A percentile compares a stretch with the other conserved stretches of the same genome.
Conservation (phyloP, 2,888 invertebrate species). For the Ornithoptera alexandrae region DNA sequence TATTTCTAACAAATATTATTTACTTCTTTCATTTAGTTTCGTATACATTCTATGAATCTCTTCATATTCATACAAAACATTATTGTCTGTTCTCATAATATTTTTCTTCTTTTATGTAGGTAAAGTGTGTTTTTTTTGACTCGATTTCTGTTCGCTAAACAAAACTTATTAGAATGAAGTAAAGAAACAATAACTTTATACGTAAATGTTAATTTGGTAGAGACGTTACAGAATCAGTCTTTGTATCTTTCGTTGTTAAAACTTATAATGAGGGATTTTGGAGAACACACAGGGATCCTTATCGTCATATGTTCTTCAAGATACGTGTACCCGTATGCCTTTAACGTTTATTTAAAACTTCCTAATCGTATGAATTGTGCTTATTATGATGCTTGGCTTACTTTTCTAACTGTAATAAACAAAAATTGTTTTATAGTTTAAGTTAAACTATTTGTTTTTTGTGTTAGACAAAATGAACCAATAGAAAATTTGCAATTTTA, state of each 20-base stretch:
- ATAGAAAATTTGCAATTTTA: neutral
- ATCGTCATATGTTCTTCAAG: slow-evolving; percentile 36
- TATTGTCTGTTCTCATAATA: neutral
- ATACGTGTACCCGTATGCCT: slow-evolving; percentile 6
- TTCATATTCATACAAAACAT: neutral
- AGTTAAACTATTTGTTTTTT: neutral
- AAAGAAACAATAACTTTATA: slow-evolving; percentile 37
- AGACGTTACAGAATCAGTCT: slow-evolving; percentile 49
- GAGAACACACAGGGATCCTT: slow-evolving; percentile 35
- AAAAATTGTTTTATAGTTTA: neutral
- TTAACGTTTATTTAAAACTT: slow-evolving; percentile 26
- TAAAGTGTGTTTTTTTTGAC: neutral
- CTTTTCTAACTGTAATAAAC: neutral
- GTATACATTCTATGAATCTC: no score
- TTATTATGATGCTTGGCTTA: neutral
- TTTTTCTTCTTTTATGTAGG: neutral
- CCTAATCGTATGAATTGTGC: slow-evolving; percentile 2
- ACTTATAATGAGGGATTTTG: slow-evolving; percentile 69
- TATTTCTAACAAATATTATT: slow-evolving; percentile 12
- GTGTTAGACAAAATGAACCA: neutral
- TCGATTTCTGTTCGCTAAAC: no score
- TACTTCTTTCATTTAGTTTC: no score
- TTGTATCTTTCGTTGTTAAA: slow-evolving; percentile 68
- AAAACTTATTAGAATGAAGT: slow-evolving; percentile 25
- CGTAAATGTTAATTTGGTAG: slow-evolving; percentile 43